phyloP scores from a whole-genome alignment of 2,113 vertebrate genomes.

The Pterocles burchelli region DNA sequence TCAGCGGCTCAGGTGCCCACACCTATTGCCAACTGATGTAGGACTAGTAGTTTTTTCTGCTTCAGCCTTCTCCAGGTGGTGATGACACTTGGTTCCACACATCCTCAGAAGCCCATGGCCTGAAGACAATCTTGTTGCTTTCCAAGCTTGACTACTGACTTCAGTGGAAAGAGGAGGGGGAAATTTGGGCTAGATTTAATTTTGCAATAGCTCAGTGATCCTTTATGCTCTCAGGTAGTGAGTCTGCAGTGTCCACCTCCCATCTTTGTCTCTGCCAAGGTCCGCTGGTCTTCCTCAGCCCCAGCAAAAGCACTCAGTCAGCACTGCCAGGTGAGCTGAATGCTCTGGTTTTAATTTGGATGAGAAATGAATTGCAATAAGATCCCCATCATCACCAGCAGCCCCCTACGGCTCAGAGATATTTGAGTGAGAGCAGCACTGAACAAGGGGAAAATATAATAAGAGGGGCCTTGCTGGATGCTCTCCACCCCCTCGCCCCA shows the following conservation, averaged over 20 bases:
- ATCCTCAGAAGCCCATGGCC: background rate
- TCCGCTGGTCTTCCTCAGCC: background rate
- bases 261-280: background rate
- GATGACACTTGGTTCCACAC: background rate
- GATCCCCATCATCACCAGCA: background rate
- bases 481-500: background rate
- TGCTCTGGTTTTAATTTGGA: constrained; percentile 54
- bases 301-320: constrained; percentile 11
- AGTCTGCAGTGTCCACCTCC: background rate
- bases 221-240: background rate
- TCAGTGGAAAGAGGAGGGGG: background rate
- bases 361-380: constrained; percentile 39
- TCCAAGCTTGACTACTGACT: background rate
- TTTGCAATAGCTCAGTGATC: background rate
- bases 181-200: background rate
- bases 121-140: background rate
- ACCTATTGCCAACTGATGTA: background rate
- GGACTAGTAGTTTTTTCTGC: background rate
- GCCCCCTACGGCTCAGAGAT: background rate
- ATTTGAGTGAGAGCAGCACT: background rate
- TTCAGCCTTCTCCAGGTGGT: background rate
- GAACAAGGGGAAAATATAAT: background rate
- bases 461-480: background rate
- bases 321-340: constrained; percentile 45
- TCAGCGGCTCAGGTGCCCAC: background rate